Evolutionary conservation across 2,113 vertebrate genomes (phyloP).

Genomic region (Campylorhamphus procurvoides): DNA sequence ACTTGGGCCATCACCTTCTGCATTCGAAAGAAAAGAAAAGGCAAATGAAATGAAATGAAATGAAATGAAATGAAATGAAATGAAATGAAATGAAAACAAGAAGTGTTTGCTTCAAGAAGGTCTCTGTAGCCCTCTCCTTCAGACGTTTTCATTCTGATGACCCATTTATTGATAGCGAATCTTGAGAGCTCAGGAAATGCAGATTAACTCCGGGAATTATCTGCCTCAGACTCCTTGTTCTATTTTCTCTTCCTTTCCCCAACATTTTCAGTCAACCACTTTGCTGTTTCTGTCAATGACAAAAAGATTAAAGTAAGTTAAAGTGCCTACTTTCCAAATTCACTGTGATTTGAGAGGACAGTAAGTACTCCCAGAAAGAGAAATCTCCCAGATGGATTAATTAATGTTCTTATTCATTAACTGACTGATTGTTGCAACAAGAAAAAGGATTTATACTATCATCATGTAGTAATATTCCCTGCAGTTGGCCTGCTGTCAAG

Average conservation of each 20-base stretch:
- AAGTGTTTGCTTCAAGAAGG: background rate
- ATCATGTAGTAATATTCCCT: background rate
- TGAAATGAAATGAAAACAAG: background rate
- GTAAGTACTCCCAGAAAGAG: background rate
- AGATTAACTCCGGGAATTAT: slow-evolving; percentile 27
- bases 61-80: background rate
- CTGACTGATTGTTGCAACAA: background rate
- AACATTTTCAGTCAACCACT: background rate
- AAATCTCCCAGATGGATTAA: slow-evolving; percentile 17
- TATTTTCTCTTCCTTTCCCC: background rate
- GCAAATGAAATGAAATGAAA: background rate
- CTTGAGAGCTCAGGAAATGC: background rate
- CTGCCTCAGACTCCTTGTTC: slow-evolving; percentile 1
- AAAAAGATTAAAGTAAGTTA: slow-evolving; percentile 6
- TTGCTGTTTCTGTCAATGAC: background rate
- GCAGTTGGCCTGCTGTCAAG: background rate
- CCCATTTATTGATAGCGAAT: slow-evolving; percentile 6
- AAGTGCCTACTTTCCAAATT: background rate
- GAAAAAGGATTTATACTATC: background rate
- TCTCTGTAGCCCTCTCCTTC: background rate
- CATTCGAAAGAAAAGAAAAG: background rate
- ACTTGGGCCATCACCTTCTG: background rate
- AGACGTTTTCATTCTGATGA: background rate
- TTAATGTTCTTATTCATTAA: slow-evolving; percentile 42
- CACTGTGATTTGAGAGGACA: slow-evolving; percentile 11